Base-by-base conservation (phyloP, 2,113 vertebrate genomes). In the Sinocyclocheilus grahami region DNA sequence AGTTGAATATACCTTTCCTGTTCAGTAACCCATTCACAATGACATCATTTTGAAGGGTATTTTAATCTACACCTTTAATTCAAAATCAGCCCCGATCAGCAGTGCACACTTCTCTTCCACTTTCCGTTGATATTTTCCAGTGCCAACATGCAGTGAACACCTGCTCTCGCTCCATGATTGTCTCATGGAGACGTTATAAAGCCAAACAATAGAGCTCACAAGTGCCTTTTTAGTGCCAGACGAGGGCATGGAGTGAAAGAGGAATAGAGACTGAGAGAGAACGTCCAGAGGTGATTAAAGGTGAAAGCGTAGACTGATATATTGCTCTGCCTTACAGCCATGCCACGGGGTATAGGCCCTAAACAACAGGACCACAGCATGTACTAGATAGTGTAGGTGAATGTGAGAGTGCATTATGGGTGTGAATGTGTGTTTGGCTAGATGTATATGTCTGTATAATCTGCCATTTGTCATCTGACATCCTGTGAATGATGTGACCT, bases 151-250 rank as follows among this genome's bases (percentile, higher is more conserved):
- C 55, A 9, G 30, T 77, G 83, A 62, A 77, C 83, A 80, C 30
- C 71, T 60, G 24, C 71, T 33, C 83, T 30, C 69, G 9, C 71
- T 84, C 71, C 33, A 84, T 33, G 11, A 62, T 55, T 20, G 78
- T 80, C 78, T 78, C 78, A 42, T 80, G 78, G 58, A 80, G 78
- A 42, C 22, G 11, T 42, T 39, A 62, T 80, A 80, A 62, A 80
- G 58, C 58, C 78, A 80, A 46, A 80, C 22, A 80, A 80, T 80
- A 63, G 42, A 63, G 78, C 22, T 10, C 77, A 60, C 77, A 2
- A 78, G 24, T 78, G 77, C 27, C 20, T 39, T 48, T 79, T 79
- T 39, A 62, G 30, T 14, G 53, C 77, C 77, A 39, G 71, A 46
- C 22, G 39, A 48, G 1, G 20, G 33, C 71, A 39, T 84, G 30